Evolutionary conservation across 2,888 invertebrate genomes (phyloP).

Genomic region (Nemoura dubitans): DNA sequence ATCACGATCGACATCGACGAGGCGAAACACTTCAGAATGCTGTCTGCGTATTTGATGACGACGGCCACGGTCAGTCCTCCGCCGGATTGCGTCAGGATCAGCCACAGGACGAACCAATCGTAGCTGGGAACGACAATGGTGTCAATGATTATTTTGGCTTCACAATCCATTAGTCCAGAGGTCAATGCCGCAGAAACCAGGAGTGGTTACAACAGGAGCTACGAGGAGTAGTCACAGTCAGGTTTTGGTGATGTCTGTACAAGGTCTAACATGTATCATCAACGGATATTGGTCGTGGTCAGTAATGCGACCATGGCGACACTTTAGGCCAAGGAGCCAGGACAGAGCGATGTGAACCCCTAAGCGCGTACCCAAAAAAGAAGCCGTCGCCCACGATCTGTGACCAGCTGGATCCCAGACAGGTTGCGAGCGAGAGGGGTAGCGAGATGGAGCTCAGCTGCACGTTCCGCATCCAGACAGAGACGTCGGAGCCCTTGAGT

Average conservation of each 20-base stretch:
- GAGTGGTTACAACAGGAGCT: too few species aligned
- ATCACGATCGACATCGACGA: constrained; percentile 97
- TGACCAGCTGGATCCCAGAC: constrained; percentile 73
- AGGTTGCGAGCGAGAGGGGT: constrained; percentile 87
- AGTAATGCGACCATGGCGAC: too few species aligned
- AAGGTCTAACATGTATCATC: too few species aligned
- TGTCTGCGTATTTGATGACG: constrained; percentile 99
- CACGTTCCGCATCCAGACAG: constrained; percentile 95
- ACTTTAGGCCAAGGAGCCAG: too few species aligned
- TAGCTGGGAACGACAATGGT: constrained; percentile 59
- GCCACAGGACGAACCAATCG: constrained; percentile 85
- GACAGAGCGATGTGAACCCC: too few species aligned
- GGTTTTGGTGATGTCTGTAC: too few species aligned
- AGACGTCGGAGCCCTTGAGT: constrained; percentile 89
- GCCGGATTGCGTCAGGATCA: constrained; percentile 89
- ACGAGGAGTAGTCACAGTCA: too few species aligned
- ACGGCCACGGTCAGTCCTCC: constrained; percentile 97
- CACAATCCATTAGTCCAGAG: too few species aligned
- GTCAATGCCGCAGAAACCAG: too few species aligned
- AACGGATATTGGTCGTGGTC: too few species aligned
- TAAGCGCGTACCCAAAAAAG: constrained; percentile 70
- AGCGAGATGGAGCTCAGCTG: constrained; percentile 92
- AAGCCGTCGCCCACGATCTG: constrained; percentile 73
- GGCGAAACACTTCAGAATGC: constrained; percentile 97
- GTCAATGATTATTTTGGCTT: too few species aligned